These are phyloP conservation scores for Idaea biselata DNA, from an alignment of 2,888 invertebrate genomes.

Conservation along the genomic window DNA sequence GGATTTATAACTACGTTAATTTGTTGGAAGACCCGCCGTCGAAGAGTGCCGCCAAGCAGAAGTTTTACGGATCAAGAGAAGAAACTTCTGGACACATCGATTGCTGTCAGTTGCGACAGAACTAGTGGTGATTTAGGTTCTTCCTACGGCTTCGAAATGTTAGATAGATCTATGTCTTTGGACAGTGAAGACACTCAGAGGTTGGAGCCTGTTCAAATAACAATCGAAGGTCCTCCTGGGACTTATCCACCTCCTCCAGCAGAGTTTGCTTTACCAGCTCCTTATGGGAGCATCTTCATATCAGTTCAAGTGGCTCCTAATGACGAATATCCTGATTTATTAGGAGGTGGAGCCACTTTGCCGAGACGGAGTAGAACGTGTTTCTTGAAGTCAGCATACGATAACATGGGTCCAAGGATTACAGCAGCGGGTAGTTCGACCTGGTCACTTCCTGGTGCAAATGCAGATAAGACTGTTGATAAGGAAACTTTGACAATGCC, in stretches of 20 bases:
- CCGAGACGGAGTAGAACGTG: constrained; percentile 76
- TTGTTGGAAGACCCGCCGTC: constrained; percentile 85
- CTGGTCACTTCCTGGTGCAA: constrained; percentile 86
- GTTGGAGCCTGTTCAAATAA: constrained; percentile 82
- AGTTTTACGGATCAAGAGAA: constrained; percentile 95
- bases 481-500: constrained; percentile 50
- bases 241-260: constrained; percentile 71
- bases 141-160: constrained; percentile 76
- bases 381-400: constrained; percentile 86
- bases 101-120: constrained; percentile 82
- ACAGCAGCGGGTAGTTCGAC: constrained; percentile 94
- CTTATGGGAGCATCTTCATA: constrained; percentile 89
- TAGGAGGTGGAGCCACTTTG: constrained; percentile 76
- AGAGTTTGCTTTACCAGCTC: constrained; percentile 72
- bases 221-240: constrained; percentile 76
- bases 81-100: constrained; percentile 89
- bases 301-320: constrained; percentile 88
- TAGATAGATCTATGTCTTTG: constrained; percentile 72
- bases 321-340: constrained; percentile 89
- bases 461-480: constrained; percentile 48
- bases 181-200: constrained; percentile 73
- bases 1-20: constrained; percentile 75
- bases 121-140: constrained; percentile 83
- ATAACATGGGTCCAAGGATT: constrained; percentile 94
- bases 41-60: constrained; percentile 83